Base-by-base conservation (phyloP, 1,140 invertebrate genomes). In the Aphaenogaster floridana region DNA sequence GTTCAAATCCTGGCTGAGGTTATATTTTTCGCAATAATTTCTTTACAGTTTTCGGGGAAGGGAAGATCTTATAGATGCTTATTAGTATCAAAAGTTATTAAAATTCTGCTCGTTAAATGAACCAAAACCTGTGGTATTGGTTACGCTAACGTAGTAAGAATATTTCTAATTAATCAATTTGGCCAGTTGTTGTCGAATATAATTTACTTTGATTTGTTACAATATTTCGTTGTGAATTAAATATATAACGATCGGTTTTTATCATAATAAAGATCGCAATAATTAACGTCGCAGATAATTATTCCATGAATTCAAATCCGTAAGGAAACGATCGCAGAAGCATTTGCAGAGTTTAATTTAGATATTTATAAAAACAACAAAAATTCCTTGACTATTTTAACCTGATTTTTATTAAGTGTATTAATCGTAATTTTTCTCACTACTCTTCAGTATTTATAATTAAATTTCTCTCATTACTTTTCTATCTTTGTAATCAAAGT, bases 401-500 rank as follows among this genome's bases (percentile, higher is more conserved):
- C 61, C 5, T 13, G 28, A 48, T 28, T 63, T 78, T 61, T 17
- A 36, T 50, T 50, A 6, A 34, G 36, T 6, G 28, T 28, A 28
- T 28, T 28, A 28, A 61, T n/a, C 0, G 13, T 50, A 48, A n/a
- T 45, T 54, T 28, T 7, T 71, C 21, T 50, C 17, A 9, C 3
- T 34, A 1, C 7, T n/a, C 3, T 39, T 66, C 0, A 28, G 64
- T 39, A 48, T 8, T 50, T 34, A 2, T 69, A 69, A 69, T 69
- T 13, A 48, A 21, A 66, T 39, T 17, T 68, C 9, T n/a, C 17
- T 68, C 4, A 21, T 8, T 48, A 13, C 7, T 21, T n/a, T 13
- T 9, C 17, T 79, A 64, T 39, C 6, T 17, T 64, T 39, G 4
- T 63, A 78, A 78, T 79, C 36, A 50, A 79, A 61, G 21, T 74